Evolutionary conservation across 2,113 vertebrate genomes (phyloP).

Genomic region (Petaurus breviceps): DNA sequence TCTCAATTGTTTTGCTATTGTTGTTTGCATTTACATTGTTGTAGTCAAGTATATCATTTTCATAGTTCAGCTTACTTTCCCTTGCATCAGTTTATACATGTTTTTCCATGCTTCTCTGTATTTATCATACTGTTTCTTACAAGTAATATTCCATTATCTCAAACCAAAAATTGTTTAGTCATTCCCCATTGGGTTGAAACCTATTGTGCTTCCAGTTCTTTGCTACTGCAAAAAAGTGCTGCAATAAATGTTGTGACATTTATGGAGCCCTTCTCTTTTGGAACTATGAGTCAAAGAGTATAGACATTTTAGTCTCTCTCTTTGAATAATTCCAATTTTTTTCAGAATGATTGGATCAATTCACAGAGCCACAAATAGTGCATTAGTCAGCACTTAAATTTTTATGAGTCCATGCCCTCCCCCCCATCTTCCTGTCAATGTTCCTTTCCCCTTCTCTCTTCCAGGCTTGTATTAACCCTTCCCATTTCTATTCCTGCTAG

Average conservation of each 20-base stretch:
- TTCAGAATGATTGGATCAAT: not conserved
- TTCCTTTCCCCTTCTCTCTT: not conserved
- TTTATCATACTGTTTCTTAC: not conserved
- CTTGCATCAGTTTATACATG: not conserved
- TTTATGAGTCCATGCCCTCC: not conserved
- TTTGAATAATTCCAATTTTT: not conserved
- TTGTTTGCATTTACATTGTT: not conserved
- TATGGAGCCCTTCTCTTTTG: not conserved
- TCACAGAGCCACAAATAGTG: not conserved
- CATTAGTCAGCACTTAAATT: not conserved
- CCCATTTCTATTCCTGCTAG: not conserved
- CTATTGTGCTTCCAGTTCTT: not conserved
- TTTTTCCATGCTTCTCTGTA: not conserved
- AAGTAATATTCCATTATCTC: not conserved
- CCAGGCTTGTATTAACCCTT: not conserved
- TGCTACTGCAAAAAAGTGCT: not conserved
- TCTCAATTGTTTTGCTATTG: not conserved
- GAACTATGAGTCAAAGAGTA: not conserved
- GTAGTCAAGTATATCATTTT: not conserved
- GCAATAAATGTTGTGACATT: not conserved
- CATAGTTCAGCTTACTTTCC: not conserved
- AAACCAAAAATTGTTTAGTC: not conserved
- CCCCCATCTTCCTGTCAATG: not conserved
- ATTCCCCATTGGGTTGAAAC: not conserved
- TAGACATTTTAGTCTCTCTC: not conserved